Percentiles rank a stretch among this genome's conserved stretches.
phyloP scores from a whole-genome alignment of 53 echinoderm and acorn worm genomes.

The Henricia sp. region DNA sequence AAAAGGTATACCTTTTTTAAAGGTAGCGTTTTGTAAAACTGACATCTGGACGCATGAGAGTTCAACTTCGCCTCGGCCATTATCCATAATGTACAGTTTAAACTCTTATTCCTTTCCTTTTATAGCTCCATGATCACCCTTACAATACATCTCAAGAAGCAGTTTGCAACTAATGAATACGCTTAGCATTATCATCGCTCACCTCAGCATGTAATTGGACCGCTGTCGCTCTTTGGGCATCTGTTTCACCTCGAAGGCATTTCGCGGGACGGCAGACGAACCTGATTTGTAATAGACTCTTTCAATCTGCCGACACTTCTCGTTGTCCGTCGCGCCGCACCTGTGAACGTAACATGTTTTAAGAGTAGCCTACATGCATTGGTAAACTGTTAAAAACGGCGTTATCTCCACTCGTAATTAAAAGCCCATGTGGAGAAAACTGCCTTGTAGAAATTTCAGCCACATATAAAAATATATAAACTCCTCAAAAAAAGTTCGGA shows the following conservation, averaged over 20 bases:
- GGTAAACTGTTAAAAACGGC: too few species aligned
- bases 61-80: background rate
- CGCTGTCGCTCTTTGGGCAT: background rate
- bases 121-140: background rate
- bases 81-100: background rate
- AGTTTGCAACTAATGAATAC: background rate
- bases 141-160: background rate
- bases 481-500: too few species aligned
- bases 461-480: too few species aligned
- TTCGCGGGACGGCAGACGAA: background rate
- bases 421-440: too few species aligned
- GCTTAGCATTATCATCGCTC: background rate
- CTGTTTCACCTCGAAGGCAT: background rate
- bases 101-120: background rate
- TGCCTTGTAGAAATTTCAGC: too few species aligned
- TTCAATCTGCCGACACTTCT: background rate
- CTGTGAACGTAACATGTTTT: background rate
- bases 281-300: background rate
- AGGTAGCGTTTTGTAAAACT: background rate
- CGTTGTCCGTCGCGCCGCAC: background rate
- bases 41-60: background rate
- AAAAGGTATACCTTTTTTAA: too few species aligned
- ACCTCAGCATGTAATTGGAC: conserved; percentile 14
- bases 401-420: too few species aligned
- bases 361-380: too few species aligned